These are phyloP conservation scores for Falcunculus frontatus DNA, from an alignment of 2,113 vertebrate species.

Conservation along the genomic window DNA sequence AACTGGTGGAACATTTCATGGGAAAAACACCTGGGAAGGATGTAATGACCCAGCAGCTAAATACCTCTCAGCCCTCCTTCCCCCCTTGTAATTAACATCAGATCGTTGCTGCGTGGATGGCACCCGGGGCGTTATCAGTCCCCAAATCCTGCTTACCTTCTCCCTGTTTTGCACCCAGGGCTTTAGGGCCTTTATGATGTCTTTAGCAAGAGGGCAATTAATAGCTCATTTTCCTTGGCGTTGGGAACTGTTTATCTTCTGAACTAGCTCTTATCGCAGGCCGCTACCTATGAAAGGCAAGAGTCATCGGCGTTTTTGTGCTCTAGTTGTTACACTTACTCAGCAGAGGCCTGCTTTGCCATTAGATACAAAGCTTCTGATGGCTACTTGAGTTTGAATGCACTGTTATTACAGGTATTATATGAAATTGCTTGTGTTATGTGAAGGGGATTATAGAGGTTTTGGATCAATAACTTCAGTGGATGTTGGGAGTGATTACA, in stretches of 20 bases:
- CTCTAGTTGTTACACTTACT: constrained; percentile 69
- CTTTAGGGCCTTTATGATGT: constrained; percentile 58
- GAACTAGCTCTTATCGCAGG: constrained; percentile 72
- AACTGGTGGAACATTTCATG: constrained; percentile 72
- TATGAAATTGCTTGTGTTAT: constrained; percentile 95
- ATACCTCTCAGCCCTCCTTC: constrained; percentile 70
- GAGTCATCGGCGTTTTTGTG: constrained; percentile 67
- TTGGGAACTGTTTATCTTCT: constrained; percentile 75
- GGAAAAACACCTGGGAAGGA: constrained; percentile 77
- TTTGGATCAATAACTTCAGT: constrained; percentile 97
- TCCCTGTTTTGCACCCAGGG: constrained; percentile 43
- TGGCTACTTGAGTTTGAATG: constrained; percentile 91
- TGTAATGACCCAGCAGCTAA: constrained; percentile 75
- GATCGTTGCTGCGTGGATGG: constrained; percentile 63
- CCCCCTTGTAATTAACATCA: constrained; percentile 75
- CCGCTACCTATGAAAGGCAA: constrained; percentile 69
- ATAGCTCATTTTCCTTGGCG: constrained; percentile 76
- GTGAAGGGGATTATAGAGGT: constrained; percentile 92
- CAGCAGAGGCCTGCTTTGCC: constrained; percentile 78
- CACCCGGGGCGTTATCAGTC: constrained; percentile 55
- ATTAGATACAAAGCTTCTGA: constrained; percentile 87
- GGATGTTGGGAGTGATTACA: constrained; percentile 94
- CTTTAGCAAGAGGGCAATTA: constrained; percentile 78
- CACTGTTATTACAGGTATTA: constrained; percentile 97
- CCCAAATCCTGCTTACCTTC: constrained; percentile 58